Percentiles rank a stretch among this genome's conserved stretches.
Conservation (phyloP, 2,888 invertebrate genomes). For the Lycia hirtaria region DNA sequence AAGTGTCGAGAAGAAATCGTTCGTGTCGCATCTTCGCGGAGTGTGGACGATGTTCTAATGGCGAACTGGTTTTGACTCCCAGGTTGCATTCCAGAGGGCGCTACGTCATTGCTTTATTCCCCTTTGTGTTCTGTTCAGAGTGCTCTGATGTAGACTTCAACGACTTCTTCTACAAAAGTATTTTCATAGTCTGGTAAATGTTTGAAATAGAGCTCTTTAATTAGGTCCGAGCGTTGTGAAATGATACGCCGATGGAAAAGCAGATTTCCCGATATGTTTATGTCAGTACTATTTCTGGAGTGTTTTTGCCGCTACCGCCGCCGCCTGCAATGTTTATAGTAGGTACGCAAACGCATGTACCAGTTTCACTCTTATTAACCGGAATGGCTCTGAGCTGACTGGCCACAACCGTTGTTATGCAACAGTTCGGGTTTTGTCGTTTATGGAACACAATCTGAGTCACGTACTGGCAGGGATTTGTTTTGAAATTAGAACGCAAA, state of each 20-base stretch:
- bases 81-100: constrained; percentile 56
- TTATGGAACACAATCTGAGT: constrained; percentile 79
- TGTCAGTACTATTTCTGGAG: constrained; percentile 46
- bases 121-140: constrained; percentile 36
- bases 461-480: constrained; percentile 82
- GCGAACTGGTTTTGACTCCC: constrained; percentile 55
- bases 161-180: constrained; percentile 9
- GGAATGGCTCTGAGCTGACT: constrained; percentile 54
- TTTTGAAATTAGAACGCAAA: constrained; percentile 82
- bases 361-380: constrained; percentile 75
- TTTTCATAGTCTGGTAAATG: not conserved
- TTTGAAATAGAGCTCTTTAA: constrained; percentile 12
- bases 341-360: constrained; percentile 53
- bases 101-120: constrained; percentile 56
- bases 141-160: constrained; percentile 9
- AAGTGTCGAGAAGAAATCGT: constrained; percentile 28
- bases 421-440: constrained; percentile 72
- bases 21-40: constrained; percentile 31
- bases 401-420: constrained; percentile 55
- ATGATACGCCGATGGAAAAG: constrained; percentile 36
- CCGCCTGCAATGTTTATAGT: constrained; percentile 42
- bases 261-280: constrained; percentile 37
- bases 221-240: constrained; percentile 19
- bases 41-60: constrained; percentile 51
- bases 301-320: constrained; percentile 32